These are phyloP conservation scores for Danio rerio DNA, from an alignment of 2,113 vertebrate genomes.

Conservation along the genomic window GRCz12tu NC_133194.1:7481501-7482000, in stretches of 20 bases:
- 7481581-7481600: conserved; percentile 29
- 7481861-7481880: conserved; percentile 50
- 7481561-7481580: background rate
- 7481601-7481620: conserved; percentile 21
- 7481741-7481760: conserved; percentile 67
- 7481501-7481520: background rate
- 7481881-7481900: conserved; percentile 18
- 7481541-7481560: background rate
- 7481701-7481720: conserved; percentile 64
- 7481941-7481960: conserved; percentile 67
- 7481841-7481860: conserved; percentile 72
- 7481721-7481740: conserved; percentile 71
- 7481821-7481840: conserved; percentile 66
- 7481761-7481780: conserved; percentile 46
- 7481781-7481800: conserved; percentile 51
- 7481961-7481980: conserved; percentile 13
- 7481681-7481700: conserved; percentile 28
- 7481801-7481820: conserved; percentile 61
- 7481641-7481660: background rate
- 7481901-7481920: conserved; percentile 55
- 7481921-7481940: conserved; percentile 64
- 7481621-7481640: conserved; percentile 1
- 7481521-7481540: background rate
- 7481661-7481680: conserved; percentile 12
- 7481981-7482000: conserved; percentile 21